Evolutionary conservation across 2,797 vertebrate species (phyloP).

Genomic region (Artibeus lituratus): DNA sequence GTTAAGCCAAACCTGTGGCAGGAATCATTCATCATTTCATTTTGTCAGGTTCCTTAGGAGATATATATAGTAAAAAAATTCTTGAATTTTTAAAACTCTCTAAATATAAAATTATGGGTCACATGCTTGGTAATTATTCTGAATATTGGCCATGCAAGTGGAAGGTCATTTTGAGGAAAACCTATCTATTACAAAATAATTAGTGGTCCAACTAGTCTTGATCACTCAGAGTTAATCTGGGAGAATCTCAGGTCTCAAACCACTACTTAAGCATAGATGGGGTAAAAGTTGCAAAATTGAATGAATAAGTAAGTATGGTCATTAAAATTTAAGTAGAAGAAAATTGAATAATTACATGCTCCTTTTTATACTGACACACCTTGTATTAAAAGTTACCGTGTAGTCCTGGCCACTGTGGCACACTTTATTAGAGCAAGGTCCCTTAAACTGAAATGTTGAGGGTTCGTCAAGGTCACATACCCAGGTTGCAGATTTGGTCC

Average conservation of each 20-base stretch:
- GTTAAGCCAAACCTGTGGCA: background rate
- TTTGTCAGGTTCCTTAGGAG: background rate
- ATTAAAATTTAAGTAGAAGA: slow-evolving; percentile 67
- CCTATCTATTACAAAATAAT: background rate
- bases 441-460: background rate
- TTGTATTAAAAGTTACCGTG: slow-evolving; percentile 57
- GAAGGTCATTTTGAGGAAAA: background rate
- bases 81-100: background rate
- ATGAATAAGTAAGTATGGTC: slow-evolving; percentile 46
- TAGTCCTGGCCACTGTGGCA: background rate
- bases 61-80: background rate
- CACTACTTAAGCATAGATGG: slow-evolving; percentile 19
- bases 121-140: background rate
- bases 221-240: background rate
- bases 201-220: background rate
- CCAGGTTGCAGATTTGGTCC: background rate
- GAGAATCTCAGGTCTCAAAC: slow-evolving; percentile 40
- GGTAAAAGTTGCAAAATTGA: slow-evolving; percentile 61
- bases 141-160: background rate
- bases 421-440: background rate
- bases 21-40: background rate
- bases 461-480: background rate
- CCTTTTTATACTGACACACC: slow-evolving; percentile 52
- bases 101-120: background rate
- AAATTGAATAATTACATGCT: slow-evolving; percentile 60